Conservation (phyloP, 2,888 invertebrate species). For the Boloria euphrosyne region DNA sequence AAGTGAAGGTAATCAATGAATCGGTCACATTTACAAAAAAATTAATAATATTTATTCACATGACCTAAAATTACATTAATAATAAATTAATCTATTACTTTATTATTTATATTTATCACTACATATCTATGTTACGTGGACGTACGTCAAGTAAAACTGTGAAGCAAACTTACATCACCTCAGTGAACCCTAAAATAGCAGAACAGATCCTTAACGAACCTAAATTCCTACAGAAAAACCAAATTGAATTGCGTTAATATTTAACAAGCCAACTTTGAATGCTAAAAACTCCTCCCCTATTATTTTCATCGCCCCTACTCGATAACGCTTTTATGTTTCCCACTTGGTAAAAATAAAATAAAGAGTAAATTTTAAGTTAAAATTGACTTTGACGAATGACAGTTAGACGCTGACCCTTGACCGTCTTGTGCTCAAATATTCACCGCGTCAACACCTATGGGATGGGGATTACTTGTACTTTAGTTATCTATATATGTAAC, state of each 20-base stretch:
- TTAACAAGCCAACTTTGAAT: slow-evolving; percentile 68
- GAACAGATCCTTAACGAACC: slow-evolving; percentile 34
- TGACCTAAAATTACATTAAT: no score
- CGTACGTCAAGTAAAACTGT: not conserved
- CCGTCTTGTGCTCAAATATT: slow-evolving; percentile 74
- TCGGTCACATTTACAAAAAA: no score
- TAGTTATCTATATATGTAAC: not conserved
- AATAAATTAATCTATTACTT: no score
- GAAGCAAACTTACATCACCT: not conserved
- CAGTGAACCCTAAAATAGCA: slow-evolving; percentile 12
- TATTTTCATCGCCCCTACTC: slow-evolving; percentile 68
- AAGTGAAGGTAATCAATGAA: no score
- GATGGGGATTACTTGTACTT: not conserved
- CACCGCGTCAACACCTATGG: slow-evolving; percentile 58
- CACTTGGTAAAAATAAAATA: slow-evolving; percentile 65
- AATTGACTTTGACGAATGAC: slow-evolving; percentile 79
- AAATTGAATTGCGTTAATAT: slow-evolving; percentile 60
- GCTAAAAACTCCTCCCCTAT: slow-evolving; percentile 68
- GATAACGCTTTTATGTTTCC: slow-evolving; percentile 75
- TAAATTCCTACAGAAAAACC: slow-evolving; percentile 45
- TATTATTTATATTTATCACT: no score
- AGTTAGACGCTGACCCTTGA: slow-evolving; percentile 61
- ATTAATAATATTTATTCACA: no score
- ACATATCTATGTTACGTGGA: no score
- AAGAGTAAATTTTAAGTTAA: slow-evolving; percentile 75